phyloP scores from a whole-genome alignment of 2,888 invertebrate genomes.

The Axea sp. region DNA sequence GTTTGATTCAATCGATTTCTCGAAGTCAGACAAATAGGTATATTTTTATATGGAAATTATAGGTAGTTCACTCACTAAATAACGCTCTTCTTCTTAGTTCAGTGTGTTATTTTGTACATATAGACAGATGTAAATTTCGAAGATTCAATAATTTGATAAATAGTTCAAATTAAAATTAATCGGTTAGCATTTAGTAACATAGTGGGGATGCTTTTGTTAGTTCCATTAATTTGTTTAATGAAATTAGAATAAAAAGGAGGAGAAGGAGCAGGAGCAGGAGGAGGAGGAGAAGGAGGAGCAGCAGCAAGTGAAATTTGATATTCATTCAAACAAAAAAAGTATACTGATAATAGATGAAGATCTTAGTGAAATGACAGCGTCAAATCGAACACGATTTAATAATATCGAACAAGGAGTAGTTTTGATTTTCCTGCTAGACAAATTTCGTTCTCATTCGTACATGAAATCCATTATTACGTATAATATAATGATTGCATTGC shows the following conservation, averaged over 20 bases:
- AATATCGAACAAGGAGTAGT: too few relatives aligned
- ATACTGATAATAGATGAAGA: too few relatives aligned
- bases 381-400: too few relatives aligned
- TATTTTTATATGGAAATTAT: slow-evolving; percentile 55
- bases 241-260: neutral
- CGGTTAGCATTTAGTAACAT: slow-evolving; percentile 9
- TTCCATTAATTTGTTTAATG: slow-evolving; percentile 9
- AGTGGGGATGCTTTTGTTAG: slow-evolving; percentile 15
- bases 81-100: slow-evolving; percentile 34
- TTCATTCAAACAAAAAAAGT: too few relatives aligned
- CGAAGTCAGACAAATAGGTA: slow-evolving; percentile 46
- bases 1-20: slow-evolving; percentile 46
- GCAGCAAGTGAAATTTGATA: too few relatives aligned
- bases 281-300: too few relatives aligned
- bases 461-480: too few relatives aligned
- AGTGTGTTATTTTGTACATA: slow-evolving; percentile 45
- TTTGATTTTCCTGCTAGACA: too few relatives aligned
- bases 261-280: too few relatives aligned
- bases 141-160: slow-evolving; percentile 10
- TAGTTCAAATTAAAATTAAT: slow-evolving; percentile 14
- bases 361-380: too few relatives aligned
- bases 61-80: slow-evolving; percentile 19
- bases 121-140: slow-evolving; percentile 27
- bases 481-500: too few relatives aligned
- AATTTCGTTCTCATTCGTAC: too few relatives aligned